A percentile compares a stretch with the other conserved stretches of the same genome.
Conservation (phyloP, 2,888 invertebrate species). For the Resseliella maxima region DNA sequence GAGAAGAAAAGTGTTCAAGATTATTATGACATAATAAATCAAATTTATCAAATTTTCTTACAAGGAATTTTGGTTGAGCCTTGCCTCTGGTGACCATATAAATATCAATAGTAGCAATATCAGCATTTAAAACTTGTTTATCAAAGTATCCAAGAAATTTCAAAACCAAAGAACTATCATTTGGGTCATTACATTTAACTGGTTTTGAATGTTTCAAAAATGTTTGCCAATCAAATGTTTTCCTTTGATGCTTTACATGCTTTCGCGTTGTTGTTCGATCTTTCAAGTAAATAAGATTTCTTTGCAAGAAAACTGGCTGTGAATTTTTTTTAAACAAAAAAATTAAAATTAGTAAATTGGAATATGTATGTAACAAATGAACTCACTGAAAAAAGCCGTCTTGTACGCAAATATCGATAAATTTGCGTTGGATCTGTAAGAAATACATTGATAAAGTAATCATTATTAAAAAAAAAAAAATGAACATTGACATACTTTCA, state of each 20-base stretch:
- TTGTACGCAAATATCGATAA: constrained; percentile 38
- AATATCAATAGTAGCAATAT: background rate
- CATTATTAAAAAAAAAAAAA: background rate
- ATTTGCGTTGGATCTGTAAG: constrained; percentile 41
- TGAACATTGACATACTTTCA: constrained; percentile 38
- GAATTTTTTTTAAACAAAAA: background rate
- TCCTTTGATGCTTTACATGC: background rate
- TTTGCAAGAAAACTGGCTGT: constrained; percentile 5
- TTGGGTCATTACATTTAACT: background rate
- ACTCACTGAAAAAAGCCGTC: background rate
- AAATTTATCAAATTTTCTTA: background rate
- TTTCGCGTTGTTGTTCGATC: background rate
- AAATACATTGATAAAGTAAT: too few species aligned
- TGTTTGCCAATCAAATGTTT: background rate
- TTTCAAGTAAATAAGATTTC: constrained; percentile 9
- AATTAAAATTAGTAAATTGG: background rate
- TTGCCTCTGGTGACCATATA: background rate
- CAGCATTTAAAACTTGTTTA: background rate
- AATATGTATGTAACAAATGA: background rate
- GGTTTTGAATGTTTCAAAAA: constrained; percentile 12
- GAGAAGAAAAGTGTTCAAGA: background rate
- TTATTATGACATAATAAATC: too few species aligned
- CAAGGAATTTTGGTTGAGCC: background rate
- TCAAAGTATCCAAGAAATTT: constrained; percentile 20
- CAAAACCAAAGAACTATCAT: background rate